Conservation (phyloP, 2,888 invertebrate species). For the Agonum fuliginosum region DNA sequence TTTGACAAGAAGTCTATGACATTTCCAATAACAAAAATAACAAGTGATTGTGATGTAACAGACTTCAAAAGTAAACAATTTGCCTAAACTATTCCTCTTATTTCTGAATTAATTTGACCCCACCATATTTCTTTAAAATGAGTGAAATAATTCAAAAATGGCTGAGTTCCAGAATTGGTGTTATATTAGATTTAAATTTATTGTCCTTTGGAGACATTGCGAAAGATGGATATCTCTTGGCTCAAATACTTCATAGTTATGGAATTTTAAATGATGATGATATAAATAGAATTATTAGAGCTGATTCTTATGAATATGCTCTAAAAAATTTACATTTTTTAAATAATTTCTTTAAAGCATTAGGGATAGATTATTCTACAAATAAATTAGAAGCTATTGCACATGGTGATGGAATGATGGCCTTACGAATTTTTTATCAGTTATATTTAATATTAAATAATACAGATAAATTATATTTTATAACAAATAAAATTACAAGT, state of each 20-base stretch:
- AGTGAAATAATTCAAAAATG: constrained; percentile 78
- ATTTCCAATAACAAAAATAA: constrained; percentile 26
- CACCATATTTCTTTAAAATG: constrained; percentile 71
- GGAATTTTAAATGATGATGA: constrained; percentile 75
- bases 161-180: constrained; percentile 76
- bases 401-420: constrained; percentile 73
- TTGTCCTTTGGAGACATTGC: constrained; percentile 76
- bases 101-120: not conserved
- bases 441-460: constrained; percentile 78
- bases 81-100: not conserved
- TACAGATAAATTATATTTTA: constrained; percentile 76
- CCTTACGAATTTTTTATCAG: constrained; percentile 78
- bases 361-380: constrained; percentile 72
- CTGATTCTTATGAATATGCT: constrained; percentile 63
- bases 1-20: constrained; percentile 27
- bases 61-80: constrained; percentile 3
- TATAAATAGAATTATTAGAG: constrained; percentile 68
- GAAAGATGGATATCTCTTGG: constrained; percentile 77
- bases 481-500: constrained; percentile 70
- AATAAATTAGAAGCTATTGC: constrained; percentile 74
- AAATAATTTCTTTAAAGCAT: constrained; percentile 69
- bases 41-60: no score
- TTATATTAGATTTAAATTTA: constrained; percentile 75
- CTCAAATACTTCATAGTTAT: constrained; percentile 76
- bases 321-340: constrained; percentile 75